These are phyloP conservation scores for Cyclargus thomasi DNA, from an alignment of 1,140 invertebrate genomes.

Conservation along the genomic window DNA sequence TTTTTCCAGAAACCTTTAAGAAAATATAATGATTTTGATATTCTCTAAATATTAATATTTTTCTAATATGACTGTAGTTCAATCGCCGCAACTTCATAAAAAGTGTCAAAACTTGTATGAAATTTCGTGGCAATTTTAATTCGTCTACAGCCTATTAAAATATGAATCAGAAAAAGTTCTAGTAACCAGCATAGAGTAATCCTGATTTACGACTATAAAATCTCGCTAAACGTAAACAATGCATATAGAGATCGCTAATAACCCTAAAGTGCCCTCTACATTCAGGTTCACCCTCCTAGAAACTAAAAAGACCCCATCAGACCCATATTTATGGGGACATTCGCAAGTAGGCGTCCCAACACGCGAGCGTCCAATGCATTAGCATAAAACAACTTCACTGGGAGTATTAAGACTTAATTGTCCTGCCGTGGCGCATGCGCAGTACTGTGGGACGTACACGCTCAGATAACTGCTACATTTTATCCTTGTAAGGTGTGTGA, in stretches of 20 bases:
- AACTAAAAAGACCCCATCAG: constrained; percentile 12
- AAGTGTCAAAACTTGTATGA: too few species aligned
- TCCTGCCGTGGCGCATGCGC: constrained; percentile 41
- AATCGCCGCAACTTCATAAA: too few species aligned
- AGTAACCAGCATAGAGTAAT: too few species aligned
- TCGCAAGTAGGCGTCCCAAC: constrained; percentile 44
- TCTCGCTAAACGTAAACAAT: neutral
- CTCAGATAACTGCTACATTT: constrained; percentile 26
- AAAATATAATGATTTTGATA: too few species aligned
- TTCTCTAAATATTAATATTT: too few species aligned
- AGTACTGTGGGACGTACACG: constrained; percentile 25
- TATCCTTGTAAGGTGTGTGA: constrained; percentile 26
- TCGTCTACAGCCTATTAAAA: too few species aligned
- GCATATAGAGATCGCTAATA: neutral
- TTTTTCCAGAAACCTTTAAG: too few species aligned
- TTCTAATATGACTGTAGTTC: too few species aligned
- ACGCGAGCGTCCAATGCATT: constrained; percentile 36
- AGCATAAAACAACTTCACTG: constrained; percentile 69
- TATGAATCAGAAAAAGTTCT: too few species aligned
- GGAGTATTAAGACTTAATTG: constrained; percentile 70
- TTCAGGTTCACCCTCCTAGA: neutral
- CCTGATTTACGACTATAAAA: too few species aligned
- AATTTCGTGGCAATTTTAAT: too few species aligned
- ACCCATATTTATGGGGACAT: constrained; percentile 32
- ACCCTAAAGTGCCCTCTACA: neutral